These are phyloP conservation scores for Drosophila simulans DNA, from an alignment of 1,140 invertebrate species.

Conservation along the genomic window DNA sequence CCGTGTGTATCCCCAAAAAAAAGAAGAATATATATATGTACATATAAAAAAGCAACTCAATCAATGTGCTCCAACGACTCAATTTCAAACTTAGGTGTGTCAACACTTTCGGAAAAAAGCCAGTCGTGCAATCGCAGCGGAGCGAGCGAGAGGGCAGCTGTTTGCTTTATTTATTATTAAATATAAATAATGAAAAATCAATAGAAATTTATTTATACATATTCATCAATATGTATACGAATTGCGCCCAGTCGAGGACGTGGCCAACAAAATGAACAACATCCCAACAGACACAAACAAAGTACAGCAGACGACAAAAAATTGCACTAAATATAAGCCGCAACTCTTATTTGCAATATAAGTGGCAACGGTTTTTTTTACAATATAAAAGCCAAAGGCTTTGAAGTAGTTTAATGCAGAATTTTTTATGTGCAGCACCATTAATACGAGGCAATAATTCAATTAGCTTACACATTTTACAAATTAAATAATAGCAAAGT, in stretches of 20 bases:
- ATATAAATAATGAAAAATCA: slow-evolving; percentile 66
- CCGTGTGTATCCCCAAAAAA: slow-evolving; percentile 17
- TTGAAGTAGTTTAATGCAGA: neutral
- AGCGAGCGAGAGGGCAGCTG: neutral
- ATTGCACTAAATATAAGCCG: neutral
- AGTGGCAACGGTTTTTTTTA: neutral
- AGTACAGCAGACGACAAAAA: slow-evolving; percentile 2
- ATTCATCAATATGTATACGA: slow-evolving; percentile 55
- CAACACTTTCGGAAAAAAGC: slow-evolving; percentile 32
- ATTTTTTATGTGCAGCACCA: neutral
- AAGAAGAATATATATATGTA: neutral
- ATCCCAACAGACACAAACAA: slow-evolving; percentile 31
- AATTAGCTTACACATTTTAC: too few species aligned
- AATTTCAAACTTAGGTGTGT: slow-evolving; percentile 40
- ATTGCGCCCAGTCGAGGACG: slow-evolving; percentile 39
- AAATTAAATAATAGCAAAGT: neutral
- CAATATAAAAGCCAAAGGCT: neutral
- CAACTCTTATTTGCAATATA: neutral
- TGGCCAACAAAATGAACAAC: slow-evolving; percentile 46
- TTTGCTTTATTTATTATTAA: slow-evolving; percentile 59
- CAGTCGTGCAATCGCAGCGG: too few species aligned
- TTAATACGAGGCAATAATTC: too few species aligned
- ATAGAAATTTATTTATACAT: slow-evolving; percentile 66
- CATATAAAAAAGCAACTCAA: slow-evolving; percentile 26
- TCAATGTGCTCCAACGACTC: slow-evolving; percentile 40